phyloP scores from a whole-genome alignment of 92 coral and sea anemone genomes.

The Meandrina meandrites region DNA sequence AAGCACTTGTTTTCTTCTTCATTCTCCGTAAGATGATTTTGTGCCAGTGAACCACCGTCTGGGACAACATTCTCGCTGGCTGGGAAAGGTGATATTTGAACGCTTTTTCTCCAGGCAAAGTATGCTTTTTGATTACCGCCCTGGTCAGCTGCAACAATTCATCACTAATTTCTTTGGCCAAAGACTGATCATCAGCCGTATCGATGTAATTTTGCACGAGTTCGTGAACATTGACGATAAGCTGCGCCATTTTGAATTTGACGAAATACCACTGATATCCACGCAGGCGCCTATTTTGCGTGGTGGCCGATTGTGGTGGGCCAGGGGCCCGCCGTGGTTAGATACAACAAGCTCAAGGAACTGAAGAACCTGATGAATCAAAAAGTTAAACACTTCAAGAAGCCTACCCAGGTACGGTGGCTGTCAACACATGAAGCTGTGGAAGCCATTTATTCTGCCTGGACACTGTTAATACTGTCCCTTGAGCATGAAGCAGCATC shows the following conservation, averaged over 20 bases:
- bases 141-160: slow-evolving; percentile 20
- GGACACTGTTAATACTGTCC: slow-evolving; percentile 28
- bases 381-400: slow-evolving; percentile 47
- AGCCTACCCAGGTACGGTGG: slow-evolving; percentile 43
- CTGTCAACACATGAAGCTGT: slow-evolving; percentile 35
- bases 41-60: slow-evolving; percentile 38
- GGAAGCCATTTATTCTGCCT: slow-evolving; percentile 48
- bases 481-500: slow-evolving; percentile 56
- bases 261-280: background rate
- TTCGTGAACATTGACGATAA: background rate
- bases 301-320: background rate
- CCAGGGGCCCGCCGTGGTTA: slow-evolving; percentile 2
- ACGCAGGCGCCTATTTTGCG: background rate
- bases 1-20: slow-evolving; percentile 37
- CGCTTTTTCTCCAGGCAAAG: slow-evolving; percentile 19
- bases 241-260: slow-evolving; percentile 7
- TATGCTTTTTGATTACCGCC: slow-evolving; percentile 19
- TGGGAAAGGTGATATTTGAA: slow-evolving; percentile 41
- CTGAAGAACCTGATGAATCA: slow-evolving; percentile 53
- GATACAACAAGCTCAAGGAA: slow-evolving; percentile 21
- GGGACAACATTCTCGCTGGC: slow-evolving; percentile 48
- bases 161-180: background rate
- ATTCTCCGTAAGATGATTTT: slow-evolving; percentile 26
- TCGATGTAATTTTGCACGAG: slow-evolving; percentile 10
- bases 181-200: slow-evolving; percentile 4